phyloP scores from a whole-genome alignment of 2,113 vertebrate genomes.

The Tiliqua scincoides region DNA sequence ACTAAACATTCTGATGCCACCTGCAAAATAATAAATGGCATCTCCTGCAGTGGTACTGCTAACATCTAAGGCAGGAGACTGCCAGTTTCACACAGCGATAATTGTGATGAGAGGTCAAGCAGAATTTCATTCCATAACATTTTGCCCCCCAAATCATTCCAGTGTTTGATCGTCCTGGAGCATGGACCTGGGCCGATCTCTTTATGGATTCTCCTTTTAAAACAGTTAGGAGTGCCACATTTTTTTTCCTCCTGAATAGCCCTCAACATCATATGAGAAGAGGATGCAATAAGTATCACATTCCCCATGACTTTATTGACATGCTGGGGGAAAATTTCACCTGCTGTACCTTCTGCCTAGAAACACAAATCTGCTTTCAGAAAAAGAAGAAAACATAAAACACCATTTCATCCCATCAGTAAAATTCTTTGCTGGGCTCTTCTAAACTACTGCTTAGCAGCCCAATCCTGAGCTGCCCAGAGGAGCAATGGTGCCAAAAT shows the following conservation, averaged over 20 bases:
- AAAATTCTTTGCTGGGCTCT: not conserved
- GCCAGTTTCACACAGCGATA: constrained; percentile 10
- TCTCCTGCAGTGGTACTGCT: not conserved
- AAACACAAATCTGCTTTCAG: not conserved
- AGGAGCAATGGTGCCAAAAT: too few species aligned
- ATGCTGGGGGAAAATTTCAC: not conserved
- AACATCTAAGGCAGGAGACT: not conserved
- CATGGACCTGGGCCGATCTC: not conserved
- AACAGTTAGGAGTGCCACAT: not conserved
- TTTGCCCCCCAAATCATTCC: constrained; percentile 6
- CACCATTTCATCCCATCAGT: not conserved
- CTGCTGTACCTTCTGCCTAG: not conserved
- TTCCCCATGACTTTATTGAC: not conserved
- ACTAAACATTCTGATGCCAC: constrained; percentile 20
- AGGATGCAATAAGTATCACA: not conserved
- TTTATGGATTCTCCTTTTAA: not conserved
- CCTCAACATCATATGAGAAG: not conserved
- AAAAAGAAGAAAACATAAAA: not conserved
- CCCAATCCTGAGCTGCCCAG: too few species aligned
- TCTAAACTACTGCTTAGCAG: not conserved
- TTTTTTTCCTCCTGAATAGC: not conserved
- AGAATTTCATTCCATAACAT: not conserved
- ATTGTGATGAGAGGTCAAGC: constrained; percentile 9
- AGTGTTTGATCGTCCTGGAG: not conserved
- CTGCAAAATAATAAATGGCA: not conserved